Evolutionary conservation across 2,797 vertebrate species (phyloP).

Genomic region (Tadarida brasiliensis): DNA sequence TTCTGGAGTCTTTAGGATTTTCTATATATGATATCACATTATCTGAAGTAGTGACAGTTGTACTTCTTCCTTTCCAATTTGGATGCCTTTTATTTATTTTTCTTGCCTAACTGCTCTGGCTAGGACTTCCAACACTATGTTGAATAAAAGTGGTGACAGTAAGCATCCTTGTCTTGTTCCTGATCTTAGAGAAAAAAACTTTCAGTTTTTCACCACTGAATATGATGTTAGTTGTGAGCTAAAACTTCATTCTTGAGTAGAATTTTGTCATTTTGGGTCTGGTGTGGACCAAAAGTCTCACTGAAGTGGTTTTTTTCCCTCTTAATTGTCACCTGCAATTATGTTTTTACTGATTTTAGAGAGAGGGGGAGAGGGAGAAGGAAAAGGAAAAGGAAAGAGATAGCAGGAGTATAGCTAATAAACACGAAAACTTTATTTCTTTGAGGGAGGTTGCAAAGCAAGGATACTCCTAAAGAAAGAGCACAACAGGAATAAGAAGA

Average conservation of each 20-base stretch:
- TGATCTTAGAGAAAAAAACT: background rate
- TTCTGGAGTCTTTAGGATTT: background rate
- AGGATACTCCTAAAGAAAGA: background rate
- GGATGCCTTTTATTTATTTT: background rate
- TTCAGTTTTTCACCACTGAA: too few species aligned
- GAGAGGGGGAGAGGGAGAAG: too few species aligned
- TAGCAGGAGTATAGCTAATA: background rate
- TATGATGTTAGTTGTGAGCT: background rate
- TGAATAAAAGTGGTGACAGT: background rate
- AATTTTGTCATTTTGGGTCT: too few species aligned
- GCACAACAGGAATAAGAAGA: background rate
- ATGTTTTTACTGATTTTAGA: too few species aligned
- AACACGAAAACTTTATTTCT: background rate
- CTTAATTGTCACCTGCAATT: too few species aligned
- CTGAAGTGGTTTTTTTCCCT: too few species aligned
- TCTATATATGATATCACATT: background rate
- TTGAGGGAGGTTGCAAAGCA: background rate
- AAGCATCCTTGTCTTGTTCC: background rate
- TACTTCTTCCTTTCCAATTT: background rate
- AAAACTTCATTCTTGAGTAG: background rate
- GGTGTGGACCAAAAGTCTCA: too few species aligned
- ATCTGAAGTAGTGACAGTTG: background rate
- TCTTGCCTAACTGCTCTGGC: background rate
- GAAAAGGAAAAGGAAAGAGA: background rate
- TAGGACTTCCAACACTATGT: background rate